These are phyloP conservation scores for Helicorthomorpha holstii DNA, from an alignment of 1,140 invertebrate species.

Conservation along the genomic window DNA sequence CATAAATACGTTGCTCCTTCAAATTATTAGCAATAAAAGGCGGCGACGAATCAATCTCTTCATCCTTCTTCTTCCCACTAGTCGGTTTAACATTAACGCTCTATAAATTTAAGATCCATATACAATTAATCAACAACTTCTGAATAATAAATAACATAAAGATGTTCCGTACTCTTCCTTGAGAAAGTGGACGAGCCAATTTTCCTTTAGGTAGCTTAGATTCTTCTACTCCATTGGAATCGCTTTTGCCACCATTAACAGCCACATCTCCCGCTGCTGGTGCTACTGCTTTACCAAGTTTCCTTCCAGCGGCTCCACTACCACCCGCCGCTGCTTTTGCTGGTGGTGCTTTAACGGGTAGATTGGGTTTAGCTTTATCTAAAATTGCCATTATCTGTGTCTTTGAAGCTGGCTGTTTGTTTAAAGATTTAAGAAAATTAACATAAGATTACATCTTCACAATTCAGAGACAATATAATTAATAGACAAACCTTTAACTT, in stretches of 20 bases:
- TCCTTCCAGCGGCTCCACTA: constrained; percentile 2
- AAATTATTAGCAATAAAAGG: constrained; percentile 63
- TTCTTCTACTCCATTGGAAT: no score
- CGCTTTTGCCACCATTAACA: no score
- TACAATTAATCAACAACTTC: background rate
- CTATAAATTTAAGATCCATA: background rate
- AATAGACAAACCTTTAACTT: constrained; percentile 51
- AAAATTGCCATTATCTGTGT: constrained; percentile 54
- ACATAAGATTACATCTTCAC: background rate
- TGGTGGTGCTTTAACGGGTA: constrained; percentile 54
- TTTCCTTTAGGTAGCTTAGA: no score
- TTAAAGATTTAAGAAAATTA: background rate
- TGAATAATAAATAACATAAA: background rate
- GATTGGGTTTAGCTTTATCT: constrained; percentile 66
- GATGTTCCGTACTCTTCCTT: no score
- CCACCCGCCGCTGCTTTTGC: constrained; percentile 8
- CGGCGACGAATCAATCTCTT: constrained; percentile 65
- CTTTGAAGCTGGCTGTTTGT: constrained; percentile 55
- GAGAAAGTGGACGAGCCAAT: no score
- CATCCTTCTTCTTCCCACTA: constrained; percentile 56
- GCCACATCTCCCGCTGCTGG: no score
- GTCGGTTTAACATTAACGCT: background rate
- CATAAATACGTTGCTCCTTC: constrained; percentile 77
- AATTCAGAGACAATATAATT: background rate
- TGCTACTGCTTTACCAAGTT: constrained; percentile 13